phyloP scores from a whole-genome alignment of 2,113 vertebrate genomes.

The Gasterosteus nipponicus region DNA sequence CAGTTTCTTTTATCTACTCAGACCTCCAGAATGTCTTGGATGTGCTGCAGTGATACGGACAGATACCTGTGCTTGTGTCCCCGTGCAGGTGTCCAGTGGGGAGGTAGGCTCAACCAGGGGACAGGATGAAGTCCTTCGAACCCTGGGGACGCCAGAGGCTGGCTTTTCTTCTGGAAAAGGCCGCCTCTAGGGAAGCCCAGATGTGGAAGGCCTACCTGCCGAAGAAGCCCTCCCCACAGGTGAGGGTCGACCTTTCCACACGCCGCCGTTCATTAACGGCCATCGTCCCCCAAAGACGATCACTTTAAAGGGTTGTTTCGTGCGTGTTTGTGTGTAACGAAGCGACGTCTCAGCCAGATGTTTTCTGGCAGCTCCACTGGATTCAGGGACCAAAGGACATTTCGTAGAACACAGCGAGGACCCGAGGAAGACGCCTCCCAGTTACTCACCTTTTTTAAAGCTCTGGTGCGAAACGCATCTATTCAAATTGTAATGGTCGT shows the following conservation, averaged over 20 bases:
- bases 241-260: constrained; percentile 55
- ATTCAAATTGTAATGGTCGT: neutral
- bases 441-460: neutral
- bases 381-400: neutral
- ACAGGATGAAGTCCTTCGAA: constrained; percentile 92
- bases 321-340: neutral
- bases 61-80: neutral
- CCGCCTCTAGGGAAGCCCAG: constrained; percentile 94
- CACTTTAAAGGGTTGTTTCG: neutral
- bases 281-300: no score
- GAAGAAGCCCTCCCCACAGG: constrained; percentile 92
- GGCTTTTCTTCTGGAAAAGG: constrained; percentile 93
- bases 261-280: neutral
- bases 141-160: constrained; percentile 95
- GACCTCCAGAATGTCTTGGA: no score
- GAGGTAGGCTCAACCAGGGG: constrained; percentile 90
- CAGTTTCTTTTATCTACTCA: no score
- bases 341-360: neutral
- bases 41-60: neutral
- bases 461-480: neutral
- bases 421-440: neutral
- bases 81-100: constrained; percentile 92
- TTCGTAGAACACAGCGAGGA: neutral
- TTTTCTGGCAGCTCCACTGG: neutral
- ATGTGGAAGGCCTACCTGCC: constrained; percentile 94